These are phyloP conservation scores for Busseola fusca DNA, from an alignment of 2,888 invertebrate species.

Conservation along the genomic window DNA sequence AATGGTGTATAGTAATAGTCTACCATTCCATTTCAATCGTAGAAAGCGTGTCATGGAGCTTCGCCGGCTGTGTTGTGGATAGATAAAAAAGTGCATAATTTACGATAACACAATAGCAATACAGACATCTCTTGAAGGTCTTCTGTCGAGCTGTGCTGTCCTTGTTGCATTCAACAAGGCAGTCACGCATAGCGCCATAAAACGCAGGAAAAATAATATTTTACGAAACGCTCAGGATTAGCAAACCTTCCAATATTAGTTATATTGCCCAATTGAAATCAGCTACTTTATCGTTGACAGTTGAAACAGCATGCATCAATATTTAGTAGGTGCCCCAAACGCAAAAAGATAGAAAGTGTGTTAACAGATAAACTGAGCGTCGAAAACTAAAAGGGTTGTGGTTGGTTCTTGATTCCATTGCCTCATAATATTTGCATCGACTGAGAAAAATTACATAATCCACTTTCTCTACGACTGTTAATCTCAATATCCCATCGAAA, in stretches of 20 bases:
- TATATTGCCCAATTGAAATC: slow-evolving; percentile 9
- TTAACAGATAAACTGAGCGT: neutral
- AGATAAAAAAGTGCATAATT: slow-evolving; percentile 79
- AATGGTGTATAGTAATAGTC: slow-evolving; percentile 55
- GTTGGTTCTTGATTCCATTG: neutral
- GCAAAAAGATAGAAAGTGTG: neutral
- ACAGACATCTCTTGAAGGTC: slow-evolving; percentile 74
- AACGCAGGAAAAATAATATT: slow-evolving; percentile 46
- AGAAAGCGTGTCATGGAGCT: slow-evolving; percentile 83
- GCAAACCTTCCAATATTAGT: slow-evolving; percentile 5
- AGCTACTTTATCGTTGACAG: neutral
- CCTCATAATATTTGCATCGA: slow-evolving; percentile 5
- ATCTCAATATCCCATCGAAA: slow-evolving; percentile 12
- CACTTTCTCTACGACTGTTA: slow-evolving; percentile 27
- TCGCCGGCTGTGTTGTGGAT: slow-evolving; percentile 69
- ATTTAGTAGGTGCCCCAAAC: neutral
- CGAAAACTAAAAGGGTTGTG: neutral
- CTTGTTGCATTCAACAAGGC: slow-evolving; percentile 71
- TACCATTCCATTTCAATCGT: slow-evolving; percentile 68
- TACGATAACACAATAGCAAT: slow-evolving; percentile 75
- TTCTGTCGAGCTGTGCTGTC: slow-evolving; percentile 65
- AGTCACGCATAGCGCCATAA: slow-evolving; percentile 65
- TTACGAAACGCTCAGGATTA: slow-evolving; percentile 46
- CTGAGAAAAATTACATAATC: neutral
- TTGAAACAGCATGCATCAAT: neutral